Percentiles rank a stretch among this genome's conserved stretches.
phyloP scores from a whole-genome alignment of 2,113 vertebrate genomes.

The Junco hyemalis region DNA sequence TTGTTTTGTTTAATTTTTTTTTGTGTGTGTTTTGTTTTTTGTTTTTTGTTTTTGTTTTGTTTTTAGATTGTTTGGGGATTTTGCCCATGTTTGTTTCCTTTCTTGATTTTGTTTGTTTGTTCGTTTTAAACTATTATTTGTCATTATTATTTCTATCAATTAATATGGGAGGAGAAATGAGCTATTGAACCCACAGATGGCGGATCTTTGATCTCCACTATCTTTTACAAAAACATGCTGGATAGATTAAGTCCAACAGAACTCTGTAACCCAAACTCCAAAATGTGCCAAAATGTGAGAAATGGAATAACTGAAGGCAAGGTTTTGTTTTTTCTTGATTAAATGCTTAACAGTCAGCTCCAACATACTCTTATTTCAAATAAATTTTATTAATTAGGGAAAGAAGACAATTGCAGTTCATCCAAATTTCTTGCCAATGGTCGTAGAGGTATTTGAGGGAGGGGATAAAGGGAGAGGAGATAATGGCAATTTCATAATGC shows the following conservation, averaged over 20 bases:
- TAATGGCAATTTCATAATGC: too few species aligned
- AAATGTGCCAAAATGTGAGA: background rate
- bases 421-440: background rate
- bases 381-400: background rate
- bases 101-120: background rate
- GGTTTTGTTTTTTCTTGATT: background rate
- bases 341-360: background rate
- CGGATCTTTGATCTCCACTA: background rate
- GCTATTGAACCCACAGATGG: background rate
- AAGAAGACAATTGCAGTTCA: too few species aligned
- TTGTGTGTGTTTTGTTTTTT: too few species aligned
- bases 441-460: background rate
- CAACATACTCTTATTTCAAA: background rate
- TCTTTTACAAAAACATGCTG: background rate
- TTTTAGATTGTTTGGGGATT: background rate
- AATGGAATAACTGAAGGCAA: background rate
- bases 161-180: background rate
- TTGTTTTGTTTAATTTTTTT: too few species aligned
- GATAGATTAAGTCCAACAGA: background rate
- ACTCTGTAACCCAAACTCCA: background rate
- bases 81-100: background rate
- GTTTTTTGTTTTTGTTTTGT: background rate
- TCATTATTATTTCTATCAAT: background rate
- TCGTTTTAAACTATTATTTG: background rate
- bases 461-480: background rate